Evolutionary conservation across 1,140 invertebrate genomes (phyloP), one percentile per base, ranked within the genome.

Genomic region (Camponotus vicinus): DNA sequence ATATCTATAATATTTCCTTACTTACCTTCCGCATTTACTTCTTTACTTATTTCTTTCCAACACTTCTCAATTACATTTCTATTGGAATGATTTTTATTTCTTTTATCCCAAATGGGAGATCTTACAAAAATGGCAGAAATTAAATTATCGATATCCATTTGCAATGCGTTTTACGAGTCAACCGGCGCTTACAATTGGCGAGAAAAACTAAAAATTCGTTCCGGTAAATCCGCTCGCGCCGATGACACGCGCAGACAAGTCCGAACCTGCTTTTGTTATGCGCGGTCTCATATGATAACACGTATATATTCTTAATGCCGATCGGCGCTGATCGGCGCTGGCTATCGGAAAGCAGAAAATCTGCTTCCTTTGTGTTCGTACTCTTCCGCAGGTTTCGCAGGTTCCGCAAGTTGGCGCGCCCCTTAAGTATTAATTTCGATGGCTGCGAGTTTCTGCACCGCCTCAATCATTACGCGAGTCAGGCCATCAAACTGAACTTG

Each of bases 101-200:
- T 63, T 21, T 63, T 63, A n/a, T 63, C 34, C 34, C 63, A 66
- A 40, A 40, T 66, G 1, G 34, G 5, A 66, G 63, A 5, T 66
- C 63, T 66, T 66, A 66, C 18, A 40, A 66, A 66, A 66, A 66
- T n/a, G n/a, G 63, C 34, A 18, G 34, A 66, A 40, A 66, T 66
- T 40, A 40, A 66, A 66, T 66, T 37, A 21, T 66, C 15, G 18
- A 66, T 66, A 11, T 40, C 34, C 34, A 66, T 66, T 66, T 66
- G 13, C 18, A 66, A 21, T 21, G 32, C 18, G 6, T 34, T 66
- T 66, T 18, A 66, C 6, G 34, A 66, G 2, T 13, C 34, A 66
- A 66, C 34, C 34, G 64, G 34, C 34, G 64, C 64, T 66, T 66
- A 66, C 8, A 66, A 66, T 66, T 18, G 34, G 34, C 34, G 9